A percentile compares a stretch with the other conserved stretches of the same genome.
Evolutionary conservation across 2,888 invertebrate genomes (phyloP).

Genomic region (Globia sparganii): DNA sequence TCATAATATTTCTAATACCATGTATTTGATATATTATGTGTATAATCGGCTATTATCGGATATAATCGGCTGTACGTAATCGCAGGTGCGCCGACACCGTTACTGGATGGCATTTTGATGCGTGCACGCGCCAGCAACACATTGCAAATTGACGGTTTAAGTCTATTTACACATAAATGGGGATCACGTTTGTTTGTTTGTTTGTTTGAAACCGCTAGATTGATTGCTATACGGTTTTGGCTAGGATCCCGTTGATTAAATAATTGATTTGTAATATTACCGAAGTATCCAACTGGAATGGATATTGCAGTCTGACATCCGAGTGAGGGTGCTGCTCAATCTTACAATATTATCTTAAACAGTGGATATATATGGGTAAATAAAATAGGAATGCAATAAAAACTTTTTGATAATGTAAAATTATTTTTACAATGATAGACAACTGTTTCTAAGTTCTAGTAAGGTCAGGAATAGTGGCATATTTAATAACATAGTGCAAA

Average conservation of each 20-base stretch:
- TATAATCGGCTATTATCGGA: constrained; percentile 70
- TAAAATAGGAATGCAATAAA: neutral
- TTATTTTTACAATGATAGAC: neutral
- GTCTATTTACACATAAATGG: constrained; percentile 59
- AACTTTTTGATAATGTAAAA: neutral
- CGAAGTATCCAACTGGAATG: neutral
- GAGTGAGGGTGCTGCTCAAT: neutral
- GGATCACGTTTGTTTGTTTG: constrained; percentile 62
- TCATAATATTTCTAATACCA: constrained; percentile 66
- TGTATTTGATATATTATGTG: constrained; percentile 70
- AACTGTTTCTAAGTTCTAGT: neutral
- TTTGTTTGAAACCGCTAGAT: constrained; percentile 32
- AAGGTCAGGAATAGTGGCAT: constrained; percentile 33
- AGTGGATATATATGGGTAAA: neutral
- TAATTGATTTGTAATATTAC: neutral
- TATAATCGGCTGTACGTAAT: constrained; percentile 66
- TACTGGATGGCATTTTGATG: constrained; percentile 72
- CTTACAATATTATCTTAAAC: neutral
- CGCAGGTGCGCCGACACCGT: constrained; percentile 73
- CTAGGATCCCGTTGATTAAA: neutral
- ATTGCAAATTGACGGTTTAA: constrained; percentile 79
- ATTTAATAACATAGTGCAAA: constrained; percentile 19
- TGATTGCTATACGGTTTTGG: constrained; percentile 2
- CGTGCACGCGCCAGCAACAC: constrained; percentile 67
- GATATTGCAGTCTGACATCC: neutral